Conservation (phyloP, 2,113 vertebrate species). For the Dunckerocampus dactyliophorus region DNA sequence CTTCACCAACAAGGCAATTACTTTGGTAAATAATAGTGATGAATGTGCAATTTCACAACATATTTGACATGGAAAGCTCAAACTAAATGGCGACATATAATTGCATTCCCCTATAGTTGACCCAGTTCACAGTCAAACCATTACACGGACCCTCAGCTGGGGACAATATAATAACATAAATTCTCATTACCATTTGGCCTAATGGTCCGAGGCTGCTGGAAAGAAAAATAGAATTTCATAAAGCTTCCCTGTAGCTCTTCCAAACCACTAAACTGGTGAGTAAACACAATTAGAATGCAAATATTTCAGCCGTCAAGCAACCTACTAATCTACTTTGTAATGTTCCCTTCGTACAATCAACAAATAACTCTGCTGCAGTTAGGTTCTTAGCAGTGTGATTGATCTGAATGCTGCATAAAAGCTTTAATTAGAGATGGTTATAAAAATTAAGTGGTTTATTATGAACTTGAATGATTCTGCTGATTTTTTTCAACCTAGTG, state of each 20-base stretch:
- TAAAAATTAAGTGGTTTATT: too few species aligned
- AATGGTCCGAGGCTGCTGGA: constrained; percentile 32
- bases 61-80: background rate
- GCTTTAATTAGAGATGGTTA: too few species aligned
- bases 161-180: constrained; percentile 27
- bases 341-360: constrained; percentile 27
- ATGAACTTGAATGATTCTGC: too few species aligned
- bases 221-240: constrained; percentile 37
- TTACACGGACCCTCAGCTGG: constrained; percentile 25
- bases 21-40: constrained; percentile 1
- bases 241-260: constrained; percentile 27
- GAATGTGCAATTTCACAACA: background rate
- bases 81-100: too few species aligned
- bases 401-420: too few species aligned
- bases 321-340: constrained; percentile 26
- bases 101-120: constrained; percentile 6
- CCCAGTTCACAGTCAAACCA: constrained; percentile 24
- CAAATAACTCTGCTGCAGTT: background rate
- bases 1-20: too few species aligned
- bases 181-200: constrained; percentile 16
- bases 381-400: too few species aligned
- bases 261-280: constrained; percentile 21
- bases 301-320: constrained; percentile 13
- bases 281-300: constrained; percentile 42
- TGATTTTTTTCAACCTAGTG: too few species aligned